phyloP scores from a whole-genome alignment of 2,888 invertebrate genomes.

The Catonia carolina region DNA sequence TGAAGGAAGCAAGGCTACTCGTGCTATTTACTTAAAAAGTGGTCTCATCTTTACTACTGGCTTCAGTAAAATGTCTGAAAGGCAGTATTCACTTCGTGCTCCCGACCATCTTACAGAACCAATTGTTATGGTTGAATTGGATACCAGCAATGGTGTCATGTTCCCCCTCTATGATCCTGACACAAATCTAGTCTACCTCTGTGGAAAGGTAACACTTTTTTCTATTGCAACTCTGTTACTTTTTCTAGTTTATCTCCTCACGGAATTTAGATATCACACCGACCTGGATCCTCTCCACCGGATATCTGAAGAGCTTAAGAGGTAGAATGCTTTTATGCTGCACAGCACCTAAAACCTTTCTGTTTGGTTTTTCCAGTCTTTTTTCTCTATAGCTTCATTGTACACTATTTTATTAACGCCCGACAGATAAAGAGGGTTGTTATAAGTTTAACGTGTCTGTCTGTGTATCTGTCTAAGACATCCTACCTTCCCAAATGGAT shows the following conservation, averaged over 20 bases:
- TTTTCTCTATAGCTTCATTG: no score
- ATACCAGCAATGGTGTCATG: slow-evolving; percentile 94
- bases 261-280: not conserved
- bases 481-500: no score
- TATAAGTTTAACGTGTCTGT: no score
- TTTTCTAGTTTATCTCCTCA: not conserved
- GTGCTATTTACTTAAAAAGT: slow-evolving; percentile 84
- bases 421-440: no score
- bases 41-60: slow-evolving; percentile 92
- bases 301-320: no score
- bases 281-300: not conserved
- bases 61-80: slow-evolving; percentile 96
- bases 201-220: slow-evolving; percentile 63
- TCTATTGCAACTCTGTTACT: no score
- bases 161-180: slow-evolving; percentile 96
- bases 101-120: slow-evolving; percentile 82
- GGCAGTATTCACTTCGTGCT: slow-evolving; percentile 92
- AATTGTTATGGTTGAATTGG: slow-evolving; percentile 86
- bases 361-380: no score
- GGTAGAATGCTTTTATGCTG: no score
- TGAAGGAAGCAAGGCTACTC: slow-evolving; percentile 86
- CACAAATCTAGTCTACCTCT: slow-evolving; percentile 88
- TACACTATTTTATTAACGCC: no score
- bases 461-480: no score
- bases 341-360: no score